Base-by-base conservation (phyloP, 1,140 invertebrate species). In the Scylla paramamosain region DNA sequence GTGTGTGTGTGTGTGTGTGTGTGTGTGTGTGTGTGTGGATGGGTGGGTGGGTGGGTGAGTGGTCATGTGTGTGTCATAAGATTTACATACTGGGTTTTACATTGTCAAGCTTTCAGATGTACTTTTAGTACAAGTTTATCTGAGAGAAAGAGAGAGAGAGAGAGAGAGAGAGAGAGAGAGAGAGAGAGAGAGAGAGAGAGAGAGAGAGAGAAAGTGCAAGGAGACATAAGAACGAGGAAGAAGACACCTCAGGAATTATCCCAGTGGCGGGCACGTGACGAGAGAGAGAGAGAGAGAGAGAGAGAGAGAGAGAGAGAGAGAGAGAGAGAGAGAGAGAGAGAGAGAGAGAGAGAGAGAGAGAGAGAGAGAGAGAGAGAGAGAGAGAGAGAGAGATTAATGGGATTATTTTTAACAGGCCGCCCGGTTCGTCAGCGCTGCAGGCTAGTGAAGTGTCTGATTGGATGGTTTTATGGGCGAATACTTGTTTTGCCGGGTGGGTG, bases 341-440 rank as follows among this genome's bases (percentile, higher is more conserved):
- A 67, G 59, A 67, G 59, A 67, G 59, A 67, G 59, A 67, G 67
- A 77, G 67, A 77, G 67, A 77, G 67, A 77, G 67, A 77, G 67
- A 77, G 67, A 77, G 67, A 77, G 67, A 77, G 67, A 77, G 67
- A 77, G 67, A 77, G 67, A 77, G 67, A 77, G 67, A 77, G 67
- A 77, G 67, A 77, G 67, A 77, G 67, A 77, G 67, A 77, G 67
- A 77, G 16, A n/a, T 77, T 77, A 77, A 77, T 77, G n/a, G 67
- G 25, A 77, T n/a, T 77, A n/a, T 77, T n/a, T 77, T 77, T 77
- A 77, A 77, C 67, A 77, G 25, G 20, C 67, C n/a, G 0, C 67
- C 67, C 67, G 6, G 67, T 77, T 77, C 25, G 67, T 77, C 67
- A 77, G 67, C 67, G 67, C 25, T 77, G 67, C 20, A 77, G 67